A percentile compares a stretch with the other conserved stretches of the same genome.
Evolutionary conservation across 2,797 vertebrate species (phyloP).

Genomic region (Orientallactaga sibirica): DNA sequence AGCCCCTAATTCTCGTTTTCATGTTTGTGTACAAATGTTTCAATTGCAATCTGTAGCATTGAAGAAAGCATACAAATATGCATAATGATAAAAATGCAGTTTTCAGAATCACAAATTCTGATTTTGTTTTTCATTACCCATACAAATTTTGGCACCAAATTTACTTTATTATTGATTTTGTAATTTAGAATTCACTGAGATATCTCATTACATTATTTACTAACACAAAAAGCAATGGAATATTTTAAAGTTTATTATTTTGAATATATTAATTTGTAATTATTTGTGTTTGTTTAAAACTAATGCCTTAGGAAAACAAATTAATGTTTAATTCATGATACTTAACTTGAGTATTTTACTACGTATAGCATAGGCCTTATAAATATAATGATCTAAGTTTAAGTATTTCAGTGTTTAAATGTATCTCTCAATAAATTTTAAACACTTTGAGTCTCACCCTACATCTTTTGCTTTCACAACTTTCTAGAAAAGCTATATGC

Average conservation of each 20-base stretch:
- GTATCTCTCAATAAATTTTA: neutral
- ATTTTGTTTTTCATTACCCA: neutral
- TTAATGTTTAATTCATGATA: neutral
- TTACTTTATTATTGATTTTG: neutral
- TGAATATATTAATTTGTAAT: constrained; percentile 3
- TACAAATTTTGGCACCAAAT: neutral
- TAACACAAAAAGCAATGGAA: neutral
- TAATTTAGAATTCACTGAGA: constrained; percentile 5
- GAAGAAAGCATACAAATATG: neutral
- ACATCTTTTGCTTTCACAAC: neutral
- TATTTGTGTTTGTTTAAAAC: neutral
- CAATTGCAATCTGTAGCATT: neutral
- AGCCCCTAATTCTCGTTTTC: neutral
- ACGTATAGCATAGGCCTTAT: neutral
- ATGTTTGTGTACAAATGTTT: neutral
- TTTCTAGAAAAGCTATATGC: neutral
- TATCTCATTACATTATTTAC: neutral
- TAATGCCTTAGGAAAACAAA: neutral
- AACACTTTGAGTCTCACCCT: neutral
- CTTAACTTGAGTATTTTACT: neutral
- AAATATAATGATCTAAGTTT: neutral
- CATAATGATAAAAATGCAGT: neutral
- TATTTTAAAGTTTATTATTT: neutral
- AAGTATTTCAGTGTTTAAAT: constrained; percentile 5
- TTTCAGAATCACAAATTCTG: neutral